phyloP scores from a whole-genome alignment of 2,797 vertebrate species.

The Coregonus sp. region DNA sequence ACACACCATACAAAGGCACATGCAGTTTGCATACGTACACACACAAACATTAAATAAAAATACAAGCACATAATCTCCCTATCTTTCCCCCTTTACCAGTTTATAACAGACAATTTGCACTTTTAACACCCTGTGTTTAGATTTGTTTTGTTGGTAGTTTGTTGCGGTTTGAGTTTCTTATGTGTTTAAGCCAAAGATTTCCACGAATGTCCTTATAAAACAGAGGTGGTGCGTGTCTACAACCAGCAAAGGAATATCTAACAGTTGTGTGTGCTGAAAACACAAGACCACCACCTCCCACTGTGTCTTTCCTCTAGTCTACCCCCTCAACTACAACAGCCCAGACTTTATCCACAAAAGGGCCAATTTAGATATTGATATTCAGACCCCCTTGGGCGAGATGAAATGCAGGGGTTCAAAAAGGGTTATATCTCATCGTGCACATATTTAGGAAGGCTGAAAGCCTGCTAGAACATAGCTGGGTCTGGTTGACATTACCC shows the following conservation, averaged over 20 bases:
- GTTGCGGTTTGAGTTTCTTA: conserved; percentile 25
- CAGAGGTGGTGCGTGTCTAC: conserved; percentile 29
- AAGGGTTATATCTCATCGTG: conserved; percentile 40
- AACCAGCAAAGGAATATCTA: conserved; percentile 60
- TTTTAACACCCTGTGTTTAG: conserved; percentile 41
- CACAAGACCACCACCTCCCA: conserved; percentile 47
- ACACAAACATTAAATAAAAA: conserved; percentile 30
- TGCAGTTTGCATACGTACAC: conserved; percentile 20
- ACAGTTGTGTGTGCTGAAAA: conserved; percentile 48
- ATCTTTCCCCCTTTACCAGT: conserved; percentile 35
- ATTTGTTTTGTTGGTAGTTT: conserved; percentile 31
- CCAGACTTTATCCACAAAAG: not conserved
- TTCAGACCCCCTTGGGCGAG: not conserved
- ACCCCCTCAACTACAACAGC: not conserved
- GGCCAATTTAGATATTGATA: conserved; percentile 1
- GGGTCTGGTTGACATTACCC: conserved; percentile 73
- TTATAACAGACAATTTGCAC: conserved; percentile 64
- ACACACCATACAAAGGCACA: conserved; percentile 28
- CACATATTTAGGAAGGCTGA: conserved; percentile 34
- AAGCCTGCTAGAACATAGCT: conserved; percentile 41
- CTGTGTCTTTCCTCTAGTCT: conserved; percentile 19
- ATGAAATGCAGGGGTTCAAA: conserved; percentile 29
- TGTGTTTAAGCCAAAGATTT: conserved; percentile 20
- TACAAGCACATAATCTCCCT: conserved; percentile 21
- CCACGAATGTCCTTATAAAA: conserved; percentile 20